Evolutionary conservation across 2,113 vertebrate species (phyloP).

Genomic region (Ptilonorhynchus violaceus): DNA sequence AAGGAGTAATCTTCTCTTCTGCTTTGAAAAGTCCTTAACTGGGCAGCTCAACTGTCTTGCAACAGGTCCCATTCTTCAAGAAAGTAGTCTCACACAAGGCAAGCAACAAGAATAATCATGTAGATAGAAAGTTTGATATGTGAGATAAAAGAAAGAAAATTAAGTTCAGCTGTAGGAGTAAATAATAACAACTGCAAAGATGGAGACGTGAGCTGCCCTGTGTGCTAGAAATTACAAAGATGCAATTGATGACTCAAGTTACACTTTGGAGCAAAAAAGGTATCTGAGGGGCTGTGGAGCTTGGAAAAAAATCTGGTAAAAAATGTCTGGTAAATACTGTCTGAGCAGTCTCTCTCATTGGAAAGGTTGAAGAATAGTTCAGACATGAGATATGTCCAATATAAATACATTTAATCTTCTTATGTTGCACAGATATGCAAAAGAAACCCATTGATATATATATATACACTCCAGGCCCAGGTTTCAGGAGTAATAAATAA

Average conservation of each 20-base stretch:
- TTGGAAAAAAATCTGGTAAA: not conserved
- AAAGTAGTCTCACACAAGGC: not conserved
- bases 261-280: not conserved
- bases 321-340: not conserved
- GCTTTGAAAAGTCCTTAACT: not conserved
- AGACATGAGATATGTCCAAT: not conserved
- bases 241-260: not conserved
- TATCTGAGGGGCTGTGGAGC: not conserved
- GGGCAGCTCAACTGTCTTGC: not conserved
- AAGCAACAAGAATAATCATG: not conserved
- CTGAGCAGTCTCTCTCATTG: not conserved
- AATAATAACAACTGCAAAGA: not conserved
- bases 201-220: not conserved
- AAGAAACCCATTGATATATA: not conserved
- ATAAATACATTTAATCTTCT: not conserved
- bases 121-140: not conserved
- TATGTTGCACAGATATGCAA: not conserved
- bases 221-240: not conserved
- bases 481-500: not conserved
- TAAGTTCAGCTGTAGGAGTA: not conserved
- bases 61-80: not conserved
- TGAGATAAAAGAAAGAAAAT: not conserved
- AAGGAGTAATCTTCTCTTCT: not conserved
- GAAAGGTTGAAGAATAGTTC: not conserved
- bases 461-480: not conserved